Base-by-base conservation (phyloP, 2,113 vertebrate species). In the Manacus vitellinus region DNA sequence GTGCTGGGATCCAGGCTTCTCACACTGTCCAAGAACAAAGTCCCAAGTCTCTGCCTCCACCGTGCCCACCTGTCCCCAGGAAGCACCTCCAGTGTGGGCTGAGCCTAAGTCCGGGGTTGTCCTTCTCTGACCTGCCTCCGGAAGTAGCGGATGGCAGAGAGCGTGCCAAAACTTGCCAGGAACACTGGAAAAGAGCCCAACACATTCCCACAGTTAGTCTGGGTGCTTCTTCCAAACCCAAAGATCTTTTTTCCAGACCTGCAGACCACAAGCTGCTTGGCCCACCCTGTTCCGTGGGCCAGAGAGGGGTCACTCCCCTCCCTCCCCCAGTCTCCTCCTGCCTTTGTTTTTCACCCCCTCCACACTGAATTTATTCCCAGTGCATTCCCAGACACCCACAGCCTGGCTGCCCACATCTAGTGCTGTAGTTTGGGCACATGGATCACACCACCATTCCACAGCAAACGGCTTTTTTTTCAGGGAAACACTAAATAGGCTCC, bases 101-200 rank as follows among this genome's bases (percentile, higher is more conserved):
- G 56, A 56, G 67, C 22, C 87, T 80, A 94, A 78, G 58, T 81
- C 51, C 17, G 77, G 27, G 74, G 84, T 1, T 11, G 79, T 17
- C 96, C 96, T 77, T 94, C 95, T 81, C 94, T 95, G 59, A 97
- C 92, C 62, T 98, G 98, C 94, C 97, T 97, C 30, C 99, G 98
- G 97, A 99, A 98, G 97, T 99, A 99, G 88, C 98, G 98, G 94
- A 99, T 99, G 72, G 99, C 99, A 18, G 99, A 99, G 66, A 99
- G 94, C 1, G 99, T 99, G 59, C 99, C 99, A 6, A 99, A 90
- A 43, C 99, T 99, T 3, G 99, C 99, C 97, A 99, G 95, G 93
- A 99, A 97, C 97, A 99, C 99, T 99, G 98, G 19, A 95, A 88
- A 94, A 97, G 77, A 97, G 58, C 54, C 81, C 89, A 4, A 3